phyloP scores from a whole-genome alignment of 2,113 vertebrate genomes.

The Balaeniceps rex region DNA sequence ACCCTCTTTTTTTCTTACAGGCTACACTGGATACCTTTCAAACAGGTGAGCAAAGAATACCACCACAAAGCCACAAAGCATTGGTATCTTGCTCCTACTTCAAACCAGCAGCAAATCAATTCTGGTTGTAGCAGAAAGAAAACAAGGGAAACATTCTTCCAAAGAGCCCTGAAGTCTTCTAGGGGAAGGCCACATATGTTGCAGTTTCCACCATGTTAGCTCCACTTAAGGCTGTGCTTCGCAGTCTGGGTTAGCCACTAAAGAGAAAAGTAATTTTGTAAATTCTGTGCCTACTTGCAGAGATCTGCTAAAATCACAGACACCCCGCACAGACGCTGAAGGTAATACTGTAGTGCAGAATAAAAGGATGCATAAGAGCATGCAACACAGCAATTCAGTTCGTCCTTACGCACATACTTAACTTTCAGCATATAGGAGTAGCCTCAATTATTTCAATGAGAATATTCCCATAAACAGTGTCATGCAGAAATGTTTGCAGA shows the following conservation, averaged over 20 bases:
- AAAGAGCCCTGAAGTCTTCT: not conserved
- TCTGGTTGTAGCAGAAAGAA: not conserved
- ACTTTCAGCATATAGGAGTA: not conserved
- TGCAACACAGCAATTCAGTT: not conserved
- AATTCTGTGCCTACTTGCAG: not conserved
- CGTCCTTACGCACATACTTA: not conserved
- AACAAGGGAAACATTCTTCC: not conserved
- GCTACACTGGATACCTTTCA: not conserved
- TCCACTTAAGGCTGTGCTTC: not conserved
- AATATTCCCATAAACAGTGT: not conserved
- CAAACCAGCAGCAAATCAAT: not conserved
- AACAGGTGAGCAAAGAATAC: not conserved
- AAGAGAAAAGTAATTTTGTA: not conserved
- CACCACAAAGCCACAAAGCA: not conserved
- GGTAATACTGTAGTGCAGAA: not conserved
- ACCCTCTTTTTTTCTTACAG: not conserved
- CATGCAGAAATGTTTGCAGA: not conserved
- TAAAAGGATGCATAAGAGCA: not conserved
- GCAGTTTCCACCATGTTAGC: not conserved
- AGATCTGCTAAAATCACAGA: not conserved
- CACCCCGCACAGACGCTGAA: not conserved
- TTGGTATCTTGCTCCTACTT: not conserved
- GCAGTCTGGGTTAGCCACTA: not conserved
- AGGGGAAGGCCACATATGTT: not conserved
- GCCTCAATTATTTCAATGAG: not conserved